Base-by-base conservation (phyloP, 2,797 vertebrate species). In the Danio tinwini region DNA sequence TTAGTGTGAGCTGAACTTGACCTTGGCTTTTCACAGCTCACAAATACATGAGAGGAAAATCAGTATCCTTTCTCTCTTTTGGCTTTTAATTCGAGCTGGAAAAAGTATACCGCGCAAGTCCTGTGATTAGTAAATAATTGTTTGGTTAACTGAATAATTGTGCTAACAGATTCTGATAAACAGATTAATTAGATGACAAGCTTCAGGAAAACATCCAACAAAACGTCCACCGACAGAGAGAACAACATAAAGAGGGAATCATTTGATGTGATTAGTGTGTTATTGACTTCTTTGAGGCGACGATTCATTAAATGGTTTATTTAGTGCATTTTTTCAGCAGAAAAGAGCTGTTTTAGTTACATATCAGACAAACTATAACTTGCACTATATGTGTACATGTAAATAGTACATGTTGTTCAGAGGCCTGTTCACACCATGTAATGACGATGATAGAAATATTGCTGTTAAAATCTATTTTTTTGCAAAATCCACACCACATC, bases 1-100 rank as follows among this genome's bases (percentile, higher is more conserved):
- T 85, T 85, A 87, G 72, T 53, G 59, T 42, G 47, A 74, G 78
- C 65, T 68, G 50, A 82, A 82, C 78, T 86, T 74, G 81, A 78
- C 82, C 80, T 84, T 85, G 83, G 82, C 76, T 85, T 85, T 80
- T 68, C 63, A 56, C 55, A 37, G 64, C 53, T 74, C 19, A 64
- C 55, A 68, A 40, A 80, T 39, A 69, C 75, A 39, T 45, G 50
- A 76, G 56, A 59, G 14, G 16, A 70, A 83, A 80, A 75, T 65
- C 19, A 44, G 49, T 47, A 39, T 74, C 63, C 21, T 62, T 55
- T 76, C 14, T 40, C 6, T 55, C 9, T 29, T 12, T 12, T 63
- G 21, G 29, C 53, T 50, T 67, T 52, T 40, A 13, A 37, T 61
- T 62, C 55, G 10, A 12, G 5, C 37, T 53, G 9, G 44, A 17